Evolutionary conservation across 2,888 invertebrate genomes (phyloP).

Genomic region (Boloria selene): DNA sequence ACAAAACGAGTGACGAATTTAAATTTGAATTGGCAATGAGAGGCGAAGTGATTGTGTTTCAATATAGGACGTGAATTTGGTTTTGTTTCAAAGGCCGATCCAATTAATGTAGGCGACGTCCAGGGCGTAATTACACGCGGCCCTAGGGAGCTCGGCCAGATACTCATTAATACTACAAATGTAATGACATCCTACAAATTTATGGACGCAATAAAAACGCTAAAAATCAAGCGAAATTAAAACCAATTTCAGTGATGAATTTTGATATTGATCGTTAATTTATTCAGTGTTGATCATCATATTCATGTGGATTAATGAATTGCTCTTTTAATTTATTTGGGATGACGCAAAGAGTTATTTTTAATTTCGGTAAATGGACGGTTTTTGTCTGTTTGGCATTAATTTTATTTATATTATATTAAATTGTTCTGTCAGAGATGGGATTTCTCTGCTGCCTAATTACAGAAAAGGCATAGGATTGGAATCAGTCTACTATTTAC

Average conservation of each 20-base stretch:
- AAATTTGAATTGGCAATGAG: constrained; percentile 42
- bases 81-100: constrained; percentile 53
- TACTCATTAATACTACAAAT: constrained; percentile 43
- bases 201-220: constrained; percentile 37
- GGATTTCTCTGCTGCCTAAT: too few species aligned
- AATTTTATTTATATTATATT: too few species aligned
- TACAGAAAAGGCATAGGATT: too few species aligned
- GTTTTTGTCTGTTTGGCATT: neutral
- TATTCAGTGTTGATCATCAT: constrained; percentile 32
- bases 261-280: constrained; percentile 33
- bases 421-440: too few species aligned
- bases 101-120: constrained; percentile 63
- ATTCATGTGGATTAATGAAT: constrained; percentile 9
- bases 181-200: constrained; percentile 39
- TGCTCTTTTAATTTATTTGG: constrained; percentile 3
- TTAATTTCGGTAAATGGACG: neutral
- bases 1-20: constrained; percentile 44
- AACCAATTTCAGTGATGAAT: constrained; percentile 40
- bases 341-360: neutral
- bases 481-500: too few species aligned
- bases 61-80: constrained; percentile 44
- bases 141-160: constrained; percentile 48
- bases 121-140: constrained; percentile 55
- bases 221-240: constrained; percentile 37
- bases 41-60: constrained; percentile 47